Percentiles rank a stretch among this genome's conserved stretches.
Conservation (phyloP, 2,797 vertebrate genomes). For the Myotis vivesi region DNA sequence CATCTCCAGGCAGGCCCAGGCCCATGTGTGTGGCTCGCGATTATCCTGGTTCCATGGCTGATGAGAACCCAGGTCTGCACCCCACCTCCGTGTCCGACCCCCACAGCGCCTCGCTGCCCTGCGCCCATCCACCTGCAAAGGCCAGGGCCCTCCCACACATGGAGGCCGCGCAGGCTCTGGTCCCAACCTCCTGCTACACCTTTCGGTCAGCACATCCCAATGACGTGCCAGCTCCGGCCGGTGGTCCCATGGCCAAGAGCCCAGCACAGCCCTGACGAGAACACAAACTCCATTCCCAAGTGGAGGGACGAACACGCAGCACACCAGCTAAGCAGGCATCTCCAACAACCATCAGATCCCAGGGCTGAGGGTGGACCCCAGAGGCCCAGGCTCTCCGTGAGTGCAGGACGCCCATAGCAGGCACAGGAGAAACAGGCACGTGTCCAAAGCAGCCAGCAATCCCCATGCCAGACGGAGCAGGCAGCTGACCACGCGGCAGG, state of each 20-base stretch:
- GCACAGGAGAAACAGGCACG: rapidly evolving
- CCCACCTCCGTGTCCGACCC: background rate
- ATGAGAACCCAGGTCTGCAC: background rate
- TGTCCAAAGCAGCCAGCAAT: rapidly evolving
- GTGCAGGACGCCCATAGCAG: too few relatives aligned
- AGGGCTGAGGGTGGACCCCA: rapidly evolving
- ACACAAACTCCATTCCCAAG: rapidly evolving
- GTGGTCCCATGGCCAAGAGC: background rate
- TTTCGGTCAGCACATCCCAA: background rate
- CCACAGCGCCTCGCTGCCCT: background rate
- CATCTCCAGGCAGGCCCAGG: background rate
- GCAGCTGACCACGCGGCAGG: background rate
- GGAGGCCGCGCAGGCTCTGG: background rate
- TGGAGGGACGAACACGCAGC: rapidly evolving
- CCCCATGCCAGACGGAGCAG: background rate
- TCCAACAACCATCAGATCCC: too few relatives aligned
- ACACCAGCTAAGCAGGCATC: rapidly evolving
- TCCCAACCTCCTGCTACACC: background rate
- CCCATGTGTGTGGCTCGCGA: rapidly evolving
- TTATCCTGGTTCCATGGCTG: background rate
- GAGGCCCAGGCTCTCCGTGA: too few relatives aligned
- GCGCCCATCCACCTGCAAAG: background rate
- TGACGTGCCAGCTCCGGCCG: rapidly evolving
- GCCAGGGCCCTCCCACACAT: background rate
- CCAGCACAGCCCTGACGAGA: background rate